Conservation (phyloP, 1,140 invertebrate species). For the Drosophila eugracilis region DNA sequence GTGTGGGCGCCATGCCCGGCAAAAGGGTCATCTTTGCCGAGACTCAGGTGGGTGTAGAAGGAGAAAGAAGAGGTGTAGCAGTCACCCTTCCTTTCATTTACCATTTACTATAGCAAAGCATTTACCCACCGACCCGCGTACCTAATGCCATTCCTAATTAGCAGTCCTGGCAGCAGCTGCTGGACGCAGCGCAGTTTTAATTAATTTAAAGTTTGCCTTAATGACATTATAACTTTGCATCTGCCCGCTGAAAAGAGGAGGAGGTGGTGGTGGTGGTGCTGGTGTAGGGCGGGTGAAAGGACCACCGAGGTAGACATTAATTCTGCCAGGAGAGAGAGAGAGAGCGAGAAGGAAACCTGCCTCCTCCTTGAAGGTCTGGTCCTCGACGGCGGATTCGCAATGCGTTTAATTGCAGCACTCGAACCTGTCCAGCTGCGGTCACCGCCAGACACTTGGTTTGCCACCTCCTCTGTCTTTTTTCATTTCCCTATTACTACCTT, state of each 20-base stretch:
- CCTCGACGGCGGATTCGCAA: slow-evolving; percentile 27
- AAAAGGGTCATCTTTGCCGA: slow-evolving; percentile 94
- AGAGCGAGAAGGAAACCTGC: no score
- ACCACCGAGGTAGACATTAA: slow-evolving; percentile 52
- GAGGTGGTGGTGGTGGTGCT: not conserved
- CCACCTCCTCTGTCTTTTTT: not conserved
- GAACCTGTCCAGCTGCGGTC: slow-evolving; percentile 63
- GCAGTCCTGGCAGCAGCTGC: slow-evolving; percentile 69
- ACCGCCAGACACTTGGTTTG: slow-evolving; percentile 12
- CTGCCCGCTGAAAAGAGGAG: not conserved
- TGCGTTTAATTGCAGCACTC: slow-evolving; percentile 74
- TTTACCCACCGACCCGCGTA: not conserved
- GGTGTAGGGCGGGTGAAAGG: slow-evolving; percentile 5
- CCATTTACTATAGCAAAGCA: not conserved
- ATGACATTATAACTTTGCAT: slow-evolving; percentile 82
- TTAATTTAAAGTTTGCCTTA: slow-evolving; percentile 82
- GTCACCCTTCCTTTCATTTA: not conserved
- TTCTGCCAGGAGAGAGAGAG: slow-evolving; percentile 19
- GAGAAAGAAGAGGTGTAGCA: no score
- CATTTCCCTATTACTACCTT: no score
- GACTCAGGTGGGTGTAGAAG: slow-evolving; percentile 89
- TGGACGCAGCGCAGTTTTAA: slow-evolving; percentile 72
- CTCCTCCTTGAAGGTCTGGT: slow-evolving; percentile 12
- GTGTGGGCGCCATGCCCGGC: slow-evolving; percentile 92
- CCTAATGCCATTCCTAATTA: slow-evolving; percentile 76